Evolutionary conservation across 2,113 vertebrate genomes (phyloP), one percentile per base, ranked within the genome.

Genomic region (Tetraodon nigroviridis): DNA sequence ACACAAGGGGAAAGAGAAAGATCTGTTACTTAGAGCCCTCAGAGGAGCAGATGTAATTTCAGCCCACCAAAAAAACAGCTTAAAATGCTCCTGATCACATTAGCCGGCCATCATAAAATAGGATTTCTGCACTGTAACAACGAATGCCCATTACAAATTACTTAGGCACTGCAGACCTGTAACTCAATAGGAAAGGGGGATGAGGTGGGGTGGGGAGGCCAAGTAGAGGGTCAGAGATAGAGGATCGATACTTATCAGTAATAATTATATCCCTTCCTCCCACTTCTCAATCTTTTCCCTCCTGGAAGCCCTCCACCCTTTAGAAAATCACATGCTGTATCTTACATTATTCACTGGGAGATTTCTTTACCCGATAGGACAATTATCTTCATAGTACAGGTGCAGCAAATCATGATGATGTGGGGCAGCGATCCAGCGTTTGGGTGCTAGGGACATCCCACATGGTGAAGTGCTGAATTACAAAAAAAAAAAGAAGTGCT

Each of bases 101-200:
- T 93, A 92, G 80, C 73, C 84, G 55, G 52, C 90, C 90, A 86
- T 90, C 89, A 90, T 84, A 84, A 91, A 92, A 93, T 91, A 84
- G 91, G 90, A 93, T 92, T 93, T 93, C 88, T 93, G 89, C 87
- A 89, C 79, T 91, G 87, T 91, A 90, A 92, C 91, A 90, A 88
- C 90, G 89, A 88, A 87, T 89, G 88, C 87, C 89, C 87, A 93
- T 94, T 93, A 92, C 84, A 86, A 92, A 93, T 91, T 87, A 89
- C 88, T 91, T 90, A 92, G 90, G 85, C 89, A 84, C 79, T 83
- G 66, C 88, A 89, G 88, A 81, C 80, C 78, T 62, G 89, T 92
- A 93, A 94, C 90, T 91, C 89, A 91, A 93, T 92, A 89, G 81
- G 79, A 79, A 60, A 51, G 63, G 79, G 44, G 44, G 44, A 46